A percentile compares a stretch with the other conserved stretches of the same genome.
Evolutionary conservation across 2,797 vertebrate genomes (phyloP).

Genomic region (Galagoides demidoff): DNA sequence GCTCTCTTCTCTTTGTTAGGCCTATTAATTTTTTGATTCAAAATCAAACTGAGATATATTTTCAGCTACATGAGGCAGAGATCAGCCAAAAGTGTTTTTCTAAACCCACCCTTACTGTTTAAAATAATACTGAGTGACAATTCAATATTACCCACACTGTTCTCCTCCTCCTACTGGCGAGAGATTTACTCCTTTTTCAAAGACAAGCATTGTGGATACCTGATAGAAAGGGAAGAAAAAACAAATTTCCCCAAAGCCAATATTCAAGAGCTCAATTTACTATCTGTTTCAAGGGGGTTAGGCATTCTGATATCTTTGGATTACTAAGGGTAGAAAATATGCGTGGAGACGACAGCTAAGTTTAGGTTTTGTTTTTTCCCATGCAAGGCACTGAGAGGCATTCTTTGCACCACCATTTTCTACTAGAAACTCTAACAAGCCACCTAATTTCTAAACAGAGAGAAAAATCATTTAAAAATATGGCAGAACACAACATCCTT

Average conservation of each 20-base stretch:
- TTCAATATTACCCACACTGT: not conserved
- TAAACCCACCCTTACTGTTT: not conserved
- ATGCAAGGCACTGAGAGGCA: not conserved
- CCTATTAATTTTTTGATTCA: not conserved
- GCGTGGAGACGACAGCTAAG: not conserved
- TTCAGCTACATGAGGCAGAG: not conserved
- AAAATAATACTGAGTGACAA: not conserved
- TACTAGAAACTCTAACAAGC: not conserved
- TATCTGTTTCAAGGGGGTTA: not conserved
- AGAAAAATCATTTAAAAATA: not conserved
- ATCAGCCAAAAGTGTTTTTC: not conserved
- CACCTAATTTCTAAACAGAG: not conserved
- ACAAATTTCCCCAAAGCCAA: not conserved
- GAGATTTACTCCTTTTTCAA: not conserved
- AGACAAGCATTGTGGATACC: not conserved
- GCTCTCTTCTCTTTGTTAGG: not conserved
- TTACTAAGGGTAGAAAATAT: conserved; percentile 2
- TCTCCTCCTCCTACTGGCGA: not conserved
- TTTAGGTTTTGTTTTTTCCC: conserved; percentile 17
- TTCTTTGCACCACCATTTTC: not conserved
- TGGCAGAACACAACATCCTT: not conserved
- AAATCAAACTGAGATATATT: not conserved
- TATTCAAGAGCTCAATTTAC: not conserved
- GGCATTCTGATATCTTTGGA: not conserved
- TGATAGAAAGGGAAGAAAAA: not conserved